Percentiles rank a stretch among this genome's conserved stretches.
Evolutionary conservation across 2,888 invertebrate species (phyloP).

Genomic region (Acleris literana): DNA sequence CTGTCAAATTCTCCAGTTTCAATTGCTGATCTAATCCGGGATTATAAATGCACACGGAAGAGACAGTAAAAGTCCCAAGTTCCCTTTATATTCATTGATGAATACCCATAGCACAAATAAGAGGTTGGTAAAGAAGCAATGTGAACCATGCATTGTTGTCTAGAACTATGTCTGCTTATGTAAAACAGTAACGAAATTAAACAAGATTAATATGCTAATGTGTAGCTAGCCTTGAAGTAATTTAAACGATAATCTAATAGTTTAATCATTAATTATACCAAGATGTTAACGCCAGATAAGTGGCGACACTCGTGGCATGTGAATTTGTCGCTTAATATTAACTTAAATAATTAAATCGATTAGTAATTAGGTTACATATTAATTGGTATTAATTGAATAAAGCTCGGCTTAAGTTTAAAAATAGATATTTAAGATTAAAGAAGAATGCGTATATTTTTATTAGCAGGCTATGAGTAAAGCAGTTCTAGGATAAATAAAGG

Average conservation of each 20-base stretch:
- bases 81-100: neutral
- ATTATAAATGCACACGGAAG: neutral
- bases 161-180: conserved; percentile 25
- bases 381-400: too few species aligned
- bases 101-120: neutral
- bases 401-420: too few species aligned
- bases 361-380: conserved; percentile 3
- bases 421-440: too few species aligned
- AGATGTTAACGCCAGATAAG: conserved; percentile 31
- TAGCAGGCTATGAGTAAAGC: too few species aligned
- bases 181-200: conserved; percentile 17
- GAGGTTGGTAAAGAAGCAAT: conserved; percentile 1
- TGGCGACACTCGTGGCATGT: conserved; percentile 24
- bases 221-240: conserved; percentile 30
- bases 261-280: conserved; percentile 33
- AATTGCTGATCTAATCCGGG: neutral
- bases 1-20: too few species aligned
- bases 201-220: conserved; percentile 25
- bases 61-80: neutral
- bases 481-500: too few species aligned
- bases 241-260: conserved; percentile 30
- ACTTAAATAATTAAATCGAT: conserved; percentile 7
- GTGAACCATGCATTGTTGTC: conserved; percentile 30
- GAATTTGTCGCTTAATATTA: conserved; percentile 26
- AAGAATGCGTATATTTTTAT: too few species aligned